Percentiles rank a stretch among this genome's conserved stretches.
phyloP scores from a whole-genome alignment of 2,888 invertebrate genomes.

The Anoplius nigerrimus region DNA sequence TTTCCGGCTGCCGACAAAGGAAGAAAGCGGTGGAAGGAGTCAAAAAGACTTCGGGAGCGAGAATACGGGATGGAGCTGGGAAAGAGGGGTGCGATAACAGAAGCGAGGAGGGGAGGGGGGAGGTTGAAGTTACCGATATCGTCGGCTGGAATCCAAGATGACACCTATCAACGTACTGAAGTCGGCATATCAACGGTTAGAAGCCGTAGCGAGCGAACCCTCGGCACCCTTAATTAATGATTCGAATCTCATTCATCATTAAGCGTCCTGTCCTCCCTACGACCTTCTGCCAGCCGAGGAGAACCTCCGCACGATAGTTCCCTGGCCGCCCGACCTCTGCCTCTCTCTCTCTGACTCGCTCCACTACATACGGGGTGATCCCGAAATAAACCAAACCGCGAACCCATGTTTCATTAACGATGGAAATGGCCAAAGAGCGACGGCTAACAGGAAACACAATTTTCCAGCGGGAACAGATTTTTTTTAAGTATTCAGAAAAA shows the following conservation, averaged over 20 bases:
- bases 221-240: conserved; percentile 63
- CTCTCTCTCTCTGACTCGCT: conserved; percentile 4
- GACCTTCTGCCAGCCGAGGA: conserved; percentile 6
- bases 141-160: conserved; percentile 37
- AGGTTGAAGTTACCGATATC: conserved; percentile 9
- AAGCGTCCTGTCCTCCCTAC: conserved; percentile 26
- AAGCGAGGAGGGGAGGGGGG: too few relatives aligned
- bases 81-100: too few relatives aligned
- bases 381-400: neutral
- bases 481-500: too few relatives aligned
- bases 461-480: too few relatives aligned
- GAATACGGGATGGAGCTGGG: too few relatives aligned
- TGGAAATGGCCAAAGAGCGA: too few relatives aligned
- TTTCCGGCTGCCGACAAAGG: too few relatives aligned
- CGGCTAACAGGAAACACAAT: neutral
- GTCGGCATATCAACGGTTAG: conserved; percentile 22
- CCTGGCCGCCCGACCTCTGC: conserved; percentile 5
- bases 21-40: neutral
- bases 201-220: conserved; percentile 9
- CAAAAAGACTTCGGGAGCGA: too few relatives aligned
- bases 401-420: too few relatives aligned
- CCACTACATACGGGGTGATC: conserved; percentile 10
- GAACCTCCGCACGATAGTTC: conserved; percentile 18
- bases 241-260: conserved; percentile 67
- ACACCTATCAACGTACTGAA: conserved; percentile 38